Conservation (phyloP, 2,888 invertebrate genomes). For the Stenurella melanura region DNA sequence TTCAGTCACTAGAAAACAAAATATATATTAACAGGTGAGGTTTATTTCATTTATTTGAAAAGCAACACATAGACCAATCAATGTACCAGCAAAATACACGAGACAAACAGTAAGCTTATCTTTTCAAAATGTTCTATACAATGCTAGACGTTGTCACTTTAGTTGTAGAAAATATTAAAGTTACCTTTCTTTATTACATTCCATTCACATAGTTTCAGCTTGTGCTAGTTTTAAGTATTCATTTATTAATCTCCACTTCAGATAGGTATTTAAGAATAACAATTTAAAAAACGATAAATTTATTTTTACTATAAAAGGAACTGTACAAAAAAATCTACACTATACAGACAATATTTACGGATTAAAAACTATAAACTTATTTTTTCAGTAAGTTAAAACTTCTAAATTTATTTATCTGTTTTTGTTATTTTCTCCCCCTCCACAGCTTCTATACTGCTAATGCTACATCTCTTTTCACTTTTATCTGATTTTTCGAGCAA, state of each 20-base stretch:
- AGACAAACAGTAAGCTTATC: conserved; percentile 29
- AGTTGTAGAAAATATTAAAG: neutral
- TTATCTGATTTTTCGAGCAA: conserved; percentile 29
- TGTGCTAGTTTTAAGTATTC: neutral
- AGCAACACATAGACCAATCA: conserved; percentile 16
- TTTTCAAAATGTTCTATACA: conserved; percentile 5
- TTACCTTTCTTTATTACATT: conserved; percentile 32
- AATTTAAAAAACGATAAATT: conserved; percentile 8
- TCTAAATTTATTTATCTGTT: neutral
- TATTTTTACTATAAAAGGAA: conserved; percentile 38
- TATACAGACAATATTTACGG: conserved; percentile 9
- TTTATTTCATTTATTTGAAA: neutral
- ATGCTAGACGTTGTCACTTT: conserved; percentile 26
- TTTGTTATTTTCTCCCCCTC: neutral
- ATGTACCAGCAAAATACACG: neutral
- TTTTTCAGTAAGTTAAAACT: neutral
- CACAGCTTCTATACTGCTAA: neutral
- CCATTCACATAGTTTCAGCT: neutral
- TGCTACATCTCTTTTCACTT: conserved; percentile 26
- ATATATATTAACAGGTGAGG: neutral
- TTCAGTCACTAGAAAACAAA: conserved; percentile 65
- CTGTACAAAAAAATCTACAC: conserved; percentile 41
- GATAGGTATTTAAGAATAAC: neutral
- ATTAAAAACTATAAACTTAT: conserved; percentile 18
- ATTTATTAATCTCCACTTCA: neutral